Percentiles rank a stretch among this genome's conserved stretches.
phyloP scores from a whole-genome alignment of 2,888 invertebrate species.

The Acanthococcus lagerstroemiae region DNA sequence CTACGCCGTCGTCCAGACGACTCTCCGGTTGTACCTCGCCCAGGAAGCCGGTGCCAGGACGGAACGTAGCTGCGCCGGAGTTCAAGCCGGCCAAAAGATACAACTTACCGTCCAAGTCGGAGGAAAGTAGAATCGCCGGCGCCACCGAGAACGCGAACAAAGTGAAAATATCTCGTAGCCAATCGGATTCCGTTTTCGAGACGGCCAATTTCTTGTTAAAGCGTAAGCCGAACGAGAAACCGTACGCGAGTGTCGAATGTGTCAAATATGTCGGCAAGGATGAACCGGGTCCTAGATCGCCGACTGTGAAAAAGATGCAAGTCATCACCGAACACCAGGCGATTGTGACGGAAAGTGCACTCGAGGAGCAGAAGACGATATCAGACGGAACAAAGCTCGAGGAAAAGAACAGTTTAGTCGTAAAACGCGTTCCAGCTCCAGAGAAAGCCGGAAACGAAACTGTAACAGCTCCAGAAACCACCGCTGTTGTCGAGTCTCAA shows the following conservation, averaged over 20 bases:
- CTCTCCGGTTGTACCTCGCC: constrained; percentile 1
- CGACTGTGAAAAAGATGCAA: not conserved
- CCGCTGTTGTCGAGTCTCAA: not conserved
- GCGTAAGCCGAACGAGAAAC: not conserved
- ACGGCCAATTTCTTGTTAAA: not conserved
- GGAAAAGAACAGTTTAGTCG: not conserved
- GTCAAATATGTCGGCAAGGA: not conserved
- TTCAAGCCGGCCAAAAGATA: constrained; percentile 32
- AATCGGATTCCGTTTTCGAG: constrained; percentile 13
- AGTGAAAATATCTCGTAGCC: not conserved
- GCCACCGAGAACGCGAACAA: not conserved
- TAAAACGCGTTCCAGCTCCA: not conserved
- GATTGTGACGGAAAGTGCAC: too few species aligned
- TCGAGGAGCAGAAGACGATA: too few species aligned
- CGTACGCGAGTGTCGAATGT: not conserved
- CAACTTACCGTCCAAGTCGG: not conserved
- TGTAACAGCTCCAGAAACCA: not conserved
- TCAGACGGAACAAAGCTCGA: not conserved
- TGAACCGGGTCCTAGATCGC: not conserved
- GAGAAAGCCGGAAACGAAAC: too few species aligned
- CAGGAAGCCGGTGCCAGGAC: constrained; percentile 30
- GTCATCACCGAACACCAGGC: not conserved
- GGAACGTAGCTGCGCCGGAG: constrained; percentile 33
- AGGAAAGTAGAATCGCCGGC: not conserved
- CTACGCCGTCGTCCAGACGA: not conserved